These are phyloP conservation scores for Urocyon cinereoargenteus DNA, from an alignment of 2,797 vertebrate genomes.

Conservation along the genomic window DNA sequence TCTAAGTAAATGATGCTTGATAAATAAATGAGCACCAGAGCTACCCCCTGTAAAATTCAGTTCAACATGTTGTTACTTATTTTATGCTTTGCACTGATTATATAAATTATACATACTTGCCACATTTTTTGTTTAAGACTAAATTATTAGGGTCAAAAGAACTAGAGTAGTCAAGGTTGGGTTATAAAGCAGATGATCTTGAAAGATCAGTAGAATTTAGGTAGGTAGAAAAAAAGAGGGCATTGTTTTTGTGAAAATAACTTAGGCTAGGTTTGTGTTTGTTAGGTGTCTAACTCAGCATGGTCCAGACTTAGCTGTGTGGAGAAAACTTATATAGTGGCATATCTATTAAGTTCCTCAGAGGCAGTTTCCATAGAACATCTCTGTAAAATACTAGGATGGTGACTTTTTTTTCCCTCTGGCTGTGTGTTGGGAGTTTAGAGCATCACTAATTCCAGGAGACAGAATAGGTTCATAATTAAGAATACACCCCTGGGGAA, in stretches of 20 bases:
- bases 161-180: background rate
- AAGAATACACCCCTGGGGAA: background rate
- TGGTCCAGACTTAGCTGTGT: background rate
- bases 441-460: background rate
- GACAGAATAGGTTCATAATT: background rate
- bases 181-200: conserved; percentile 11
- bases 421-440: background rate
- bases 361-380: background rate
- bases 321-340: background rate
- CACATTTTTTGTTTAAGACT: conserved; percentile 3
- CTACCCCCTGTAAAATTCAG: background rate
- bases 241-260: background rate
- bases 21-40: background rate
- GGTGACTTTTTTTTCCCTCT: background rate
- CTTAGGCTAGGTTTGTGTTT: background rate
- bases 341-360: background rate
- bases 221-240: background rate
- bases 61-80: background rate
- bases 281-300: background rate
- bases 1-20: background rate
- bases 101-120: background rate
- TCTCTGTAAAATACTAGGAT: background rate
- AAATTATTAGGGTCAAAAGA: background rate
- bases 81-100: background rate
- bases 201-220: conserved; percentile 10